phyloP scores from a whole-genome alignment of 2,797 vertebrate species.

The Coregonus suidteri region DNA sequence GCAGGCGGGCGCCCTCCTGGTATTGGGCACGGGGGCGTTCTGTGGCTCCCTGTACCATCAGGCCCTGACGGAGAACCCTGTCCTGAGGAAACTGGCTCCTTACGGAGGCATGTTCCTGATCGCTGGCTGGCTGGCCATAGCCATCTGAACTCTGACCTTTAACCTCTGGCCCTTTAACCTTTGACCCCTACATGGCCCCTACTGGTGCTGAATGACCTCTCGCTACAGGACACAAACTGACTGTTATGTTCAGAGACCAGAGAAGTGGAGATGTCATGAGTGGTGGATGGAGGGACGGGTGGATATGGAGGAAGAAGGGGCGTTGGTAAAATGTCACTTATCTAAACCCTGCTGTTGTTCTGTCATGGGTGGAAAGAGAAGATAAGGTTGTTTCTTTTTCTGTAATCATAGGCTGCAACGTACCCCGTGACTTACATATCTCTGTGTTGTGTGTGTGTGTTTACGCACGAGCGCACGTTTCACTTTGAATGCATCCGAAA shows the following conservation, averaged over 20 bases:
- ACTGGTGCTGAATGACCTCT: neutral
- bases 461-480: too few relatives aligned
- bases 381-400: conserved; percentile 56
- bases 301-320: conserved; percentile 4
- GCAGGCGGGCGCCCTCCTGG: conserved; percentile 82
- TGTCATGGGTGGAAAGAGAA: conserved; percentile 46
- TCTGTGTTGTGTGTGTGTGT: too few relatives aligned
- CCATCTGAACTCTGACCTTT: conserved; percentile 71
- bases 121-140: conserved; percentile 84
- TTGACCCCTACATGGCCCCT: neutral
- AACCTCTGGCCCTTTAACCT: neutral
- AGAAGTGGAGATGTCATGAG: conserved; percentile 8
- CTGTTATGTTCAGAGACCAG: neutral
- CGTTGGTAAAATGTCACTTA: conserved; percentile 37
- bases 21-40: conserved; percentile 84
- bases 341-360: conserved; percentile 32
- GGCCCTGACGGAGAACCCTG: conserved; percentile 81
- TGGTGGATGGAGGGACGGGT: too few relatives aligned
- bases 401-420: conserved; percentile 19
- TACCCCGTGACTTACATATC: neutral
- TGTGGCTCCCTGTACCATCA: conserved; percentile 88
- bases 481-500: neutral
- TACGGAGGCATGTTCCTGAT: conserved; percentile 83
- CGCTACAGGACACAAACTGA: neutral
- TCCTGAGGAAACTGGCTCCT: conserved; percentile 77